Conservation (phyloP, 37 sponge, comb jelly and placozoan species). For the Spongilla lacustris region DNA sequence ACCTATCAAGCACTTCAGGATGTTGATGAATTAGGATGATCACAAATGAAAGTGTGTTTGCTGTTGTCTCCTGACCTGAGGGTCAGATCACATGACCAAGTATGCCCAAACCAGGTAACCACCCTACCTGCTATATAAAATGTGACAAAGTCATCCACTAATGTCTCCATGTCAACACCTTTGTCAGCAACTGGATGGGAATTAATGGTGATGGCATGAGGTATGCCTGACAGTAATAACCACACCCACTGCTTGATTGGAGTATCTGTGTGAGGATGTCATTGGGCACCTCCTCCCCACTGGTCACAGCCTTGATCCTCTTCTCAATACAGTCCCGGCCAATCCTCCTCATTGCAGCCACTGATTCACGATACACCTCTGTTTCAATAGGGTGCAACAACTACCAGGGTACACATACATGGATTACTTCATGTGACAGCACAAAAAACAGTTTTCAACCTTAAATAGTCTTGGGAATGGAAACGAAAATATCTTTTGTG, state of each 20-base stretch:
- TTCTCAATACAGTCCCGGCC: too few relatives aligned
- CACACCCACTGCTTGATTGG: too few relatives aligned
- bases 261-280: too few relatives aligned
- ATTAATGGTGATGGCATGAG: not conserved
- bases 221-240: not conserved
- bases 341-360: too few relatives aligned
- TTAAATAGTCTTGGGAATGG: too few relatives aligned
- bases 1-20: constrained; percentile 5
- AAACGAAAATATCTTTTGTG: too few relatives aligned
- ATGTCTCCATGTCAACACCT: not conserved
- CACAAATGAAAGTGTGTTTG: not conserved
- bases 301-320: too few relatives aligned
- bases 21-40: not conserved
- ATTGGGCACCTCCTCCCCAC: too few relatives aligned
- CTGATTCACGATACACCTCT: too few relatives aligned
- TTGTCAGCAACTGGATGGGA: not conserved
- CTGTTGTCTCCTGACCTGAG: constrained; percentile 6
- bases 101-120: not conserved
- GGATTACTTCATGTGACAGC: too few relatives aligned
- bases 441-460: too few relatives aligned
- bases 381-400: not conserved
- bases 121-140: not conserved
- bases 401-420: not conserved
- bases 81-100: not conserved
- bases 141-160: constrained; percentile 9